Evolutionary conservation across 2,888 invertebrate genomes (phyloP).

Genomic region (Synergus umbraculus): DNA sequence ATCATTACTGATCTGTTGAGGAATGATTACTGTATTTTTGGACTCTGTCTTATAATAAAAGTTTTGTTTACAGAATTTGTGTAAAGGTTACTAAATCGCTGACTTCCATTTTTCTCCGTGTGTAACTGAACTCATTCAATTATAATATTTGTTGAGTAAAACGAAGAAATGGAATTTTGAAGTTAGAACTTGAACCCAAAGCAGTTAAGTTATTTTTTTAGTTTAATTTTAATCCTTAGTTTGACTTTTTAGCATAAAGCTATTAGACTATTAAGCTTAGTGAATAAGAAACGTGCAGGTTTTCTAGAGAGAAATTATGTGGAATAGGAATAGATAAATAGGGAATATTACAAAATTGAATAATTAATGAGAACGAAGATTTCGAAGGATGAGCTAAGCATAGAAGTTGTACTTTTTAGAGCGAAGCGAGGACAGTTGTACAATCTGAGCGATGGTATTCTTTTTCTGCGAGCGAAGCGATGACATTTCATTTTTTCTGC

Average conservation of each 20-base stretch:
- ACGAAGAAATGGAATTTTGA: too few relatives aligned
- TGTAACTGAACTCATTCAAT: too few relatives aligned
- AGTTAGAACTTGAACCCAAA: too few relatives aligned
- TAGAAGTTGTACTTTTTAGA: slow-evolving; percentile 23
- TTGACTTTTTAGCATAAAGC: background rate
- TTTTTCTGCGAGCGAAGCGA: slow-evolving; percentile 36
- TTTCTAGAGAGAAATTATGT: background rate
- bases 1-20: too few relatives aligned
- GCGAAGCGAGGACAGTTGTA: slow-evolving; percentile 16
- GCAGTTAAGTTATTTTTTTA: background rate
- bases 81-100: too few relatives aligned
- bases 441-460: slow-evolving; percentile 24
- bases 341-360: background rate
- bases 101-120: too few relatives aligned
- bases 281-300: background rate
- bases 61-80: too few relatives aligned
- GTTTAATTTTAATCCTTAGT: background rate
- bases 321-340: background rate
- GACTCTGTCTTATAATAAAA: too few relatives aligned
- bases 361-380: background rate
- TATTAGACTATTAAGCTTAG: background rate
- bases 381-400: slow-evolving; percentile 13
- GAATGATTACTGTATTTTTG: too few relatives aligned
- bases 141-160: too few relatives aligned
- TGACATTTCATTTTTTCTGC: slow-evolving; percentile 31